Conservation (phyloP, 2,113 vertebrate genomes). For the Odocoileus hemionus region DNA sequence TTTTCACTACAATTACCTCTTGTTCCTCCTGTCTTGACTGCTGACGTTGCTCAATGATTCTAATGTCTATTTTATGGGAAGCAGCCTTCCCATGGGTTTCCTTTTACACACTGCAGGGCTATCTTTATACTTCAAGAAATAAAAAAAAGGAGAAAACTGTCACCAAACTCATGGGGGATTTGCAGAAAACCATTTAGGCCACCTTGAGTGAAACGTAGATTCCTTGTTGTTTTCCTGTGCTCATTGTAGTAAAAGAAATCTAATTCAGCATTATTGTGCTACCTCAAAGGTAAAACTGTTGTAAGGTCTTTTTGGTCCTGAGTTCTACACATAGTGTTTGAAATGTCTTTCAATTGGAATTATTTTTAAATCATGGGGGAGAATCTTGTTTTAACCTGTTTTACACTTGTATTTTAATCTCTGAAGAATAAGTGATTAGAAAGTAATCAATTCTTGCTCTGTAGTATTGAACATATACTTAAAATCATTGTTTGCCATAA, state of each 20-base stretch:
- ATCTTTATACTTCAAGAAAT: slow-evolving; percentile 72
- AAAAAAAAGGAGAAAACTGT: slow-evolving; percentile 55
- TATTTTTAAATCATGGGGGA: slow-evolving; percentile 67
- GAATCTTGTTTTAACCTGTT: slow-evolving; percentile 77
- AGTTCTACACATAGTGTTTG: slow-evolving; percentile 75
- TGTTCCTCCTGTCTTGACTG: slow-evolving; percentile 62
- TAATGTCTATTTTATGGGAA: slow-evolving; percentile 75
- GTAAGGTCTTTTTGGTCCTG: slow-evolving; percentile 79
- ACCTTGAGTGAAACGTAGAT: slow-evolving; percentile 73
- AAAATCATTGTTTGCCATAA: slow-evolving; percentile 70
- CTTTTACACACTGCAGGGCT: slow-evolving; percentile 77
- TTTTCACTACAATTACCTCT: slow-evolving; percentile 68
- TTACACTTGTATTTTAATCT: slow-evolving; percentile 78
- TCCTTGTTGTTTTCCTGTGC: slow-evolving; percentile 73
- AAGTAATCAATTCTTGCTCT: slow-evolving; percentile 74
- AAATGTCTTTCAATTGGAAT: slow-evolving; percentile 73
- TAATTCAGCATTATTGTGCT: slow-evolving; percentile 85
- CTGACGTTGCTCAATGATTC: slow-evolving; percentile 62
- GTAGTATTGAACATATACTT: slow-evolving; percentile 62
- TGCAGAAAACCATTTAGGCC: slow-evolving; percentile 73
- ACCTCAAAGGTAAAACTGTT: slow-evolving; percentile 87
- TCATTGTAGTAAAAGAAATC: slow-evolving; percentile 75
- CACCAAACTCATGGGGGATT: slow-evolving; percentile 74
- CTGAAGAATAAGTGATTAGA: slow-evolving; percentile 73
- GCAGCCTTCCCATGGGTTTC: slow-evolving; percentile 78